Evolutionary conservation across 2,797 vertebrate species (phyloP), one percentile per base, ranked within the genome.

Genomic region (Halcyon badia): DNA sequence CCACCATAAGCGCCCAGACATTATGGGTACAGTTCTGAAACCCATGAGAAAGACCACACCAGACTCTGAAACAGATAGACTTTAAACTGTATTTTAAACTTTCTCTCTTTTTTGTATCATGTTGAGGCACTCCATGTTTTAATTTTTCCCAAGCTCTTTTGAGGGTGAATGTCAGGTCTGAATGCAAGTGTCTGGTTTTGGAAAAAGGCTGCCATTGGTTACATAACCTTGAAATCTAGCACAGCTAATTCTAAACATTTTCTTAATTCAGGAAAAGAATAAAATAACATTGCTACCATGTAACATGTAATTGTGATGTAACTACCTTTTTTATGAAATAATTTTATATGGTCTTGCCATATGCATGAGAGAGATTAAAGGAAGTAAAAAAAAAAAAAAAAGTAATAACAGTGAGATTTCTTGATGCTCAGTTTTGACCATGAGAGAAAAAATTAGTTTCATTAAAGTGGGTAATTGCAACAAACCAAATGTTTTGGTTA

Each of bases 121-220:
- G 0, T 8, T 39, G 9, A 72, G 14, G 12, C 0, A 0, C 3
- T 35, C 6, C 10, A 41, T 7, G 7, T 41, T 83, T 83, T 52
- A 7, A 31, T 52, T 77, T 77, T 66, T 88, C 39, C 22, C 52
- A 25, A 71, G 28, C 16, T 13, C 12, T 75, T 76, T 35, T 79
- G 41, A 65, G 28, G 48, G 6, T 37, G 7, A 60, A 16, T 20
- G 7, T 69, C 15, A 57, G 21, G 26, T 75, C 25, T 52, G 42
- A 66, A 91, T 52, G 11, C 5, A 60, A 30, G 10, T n/a, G 11
- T 48, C 25, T 88, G 13, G 1, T 89, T 22, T 8, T 19, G 19
- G 28, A 89, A 61, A 92, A 84, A 13, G 3, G 10, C 8, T 71
- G 31, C 16, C 48, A 7, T 3, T 87, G n/a, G 41, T 60, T 70